These are phyloP conservation scores for Solen grandis DNA, from an alignment of 1,140 invertebrate species.

Conservation along the genomic window DNA sequence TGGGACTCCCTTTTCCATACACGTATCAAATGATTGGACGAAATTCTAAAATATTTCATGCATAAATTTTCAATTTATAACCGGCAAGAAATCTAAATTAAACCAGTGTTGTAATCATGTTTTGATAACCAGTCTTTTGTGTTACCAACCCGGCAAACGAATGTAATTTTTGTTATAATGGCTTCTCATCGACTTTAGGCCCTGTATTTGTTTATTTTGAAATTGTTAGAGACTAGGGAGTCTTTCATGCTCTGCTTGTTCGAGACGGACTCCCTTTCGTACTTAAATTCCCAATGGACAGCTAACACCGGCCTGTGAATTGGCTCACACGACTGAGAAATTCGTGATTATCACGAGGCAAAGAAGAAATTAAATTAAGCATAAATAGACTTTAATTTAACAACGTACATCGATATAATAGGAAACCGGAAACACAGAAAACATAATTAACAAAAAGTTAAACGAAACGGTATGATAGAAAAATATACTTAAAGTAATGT, in stretches of 20 bases:
- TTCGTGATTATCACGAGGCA: slow-evolving; percentile 1
- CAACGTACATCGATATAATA: slow-evolving; percentile 15
- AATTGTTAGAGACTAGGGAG: neutral
- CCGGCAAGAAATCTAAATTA: neutral
- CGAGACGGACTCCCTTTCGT: neutral
- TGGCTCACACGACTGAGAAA: slow-evolving; percentile 26
- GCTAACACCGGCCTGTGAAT: neutral
- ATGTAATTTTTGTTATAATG: slow-evolving; percentile 41
- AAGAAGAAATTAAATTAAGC: slow-evolving; percentile 32
- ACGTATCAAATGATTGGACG: too few species aligned
- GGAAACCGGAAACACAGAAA: too few species aligned
- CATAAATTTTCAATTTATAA: neutral
- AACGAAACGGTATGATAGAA: neutral
- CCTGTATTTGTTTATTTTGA: slow-evolving; percentile 40
- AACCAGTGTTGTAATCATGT: slow-evolving; percentile 21
- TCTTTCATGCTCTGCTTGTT: neutral
- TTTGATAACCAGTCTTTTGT: slow-evolving; percentile 36
- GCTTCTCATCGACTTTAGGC: neutral
- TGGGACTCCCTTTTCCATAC: too few species aligned
- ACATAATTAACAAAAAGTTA: neutral
- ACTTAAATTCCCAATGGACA: neutral
- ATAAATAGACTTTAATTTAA: slow-evolving; percentile 8
- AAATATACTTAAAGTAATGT: neutral
- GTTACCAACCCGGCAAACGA: neutral
- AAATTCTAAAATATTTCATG: neutral